Evolutionary conservation across 2,113 vertebrate genomes (phyloP).

Genomic region (Cygnus buccinator): DNA sequence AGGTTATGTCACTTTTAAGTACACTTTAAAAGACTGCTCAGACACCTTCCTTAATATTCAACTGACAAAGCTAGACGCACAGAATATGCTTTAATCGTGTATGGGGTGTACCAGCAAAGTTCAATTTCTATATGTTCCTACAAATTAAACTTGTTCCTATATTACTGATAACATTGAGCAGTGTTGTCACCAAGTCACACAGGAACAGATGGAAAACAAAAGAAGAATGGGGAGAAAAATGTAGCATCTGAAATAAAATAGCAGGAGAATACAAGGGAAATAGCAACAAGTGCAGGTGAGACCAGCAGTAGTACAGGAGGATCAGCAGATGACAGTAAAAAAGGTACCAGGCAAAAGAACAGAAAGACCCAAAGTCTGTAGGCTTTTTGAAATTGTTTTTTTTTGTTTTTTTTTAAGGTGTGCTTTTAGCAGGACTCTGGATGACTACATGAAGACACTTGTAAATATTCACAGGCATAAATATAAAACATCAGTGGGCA

Average conservation of each 20-base stretch:
- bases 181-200: background rate
- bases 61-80: background rate
- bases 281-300: background rate
- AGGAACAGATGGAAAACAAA: background rate
- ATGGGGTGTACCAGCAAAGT: background rate
- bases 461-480: background rate
- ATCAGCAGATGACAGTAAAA: background rate
- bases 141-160: background rate
- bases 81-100: background rate
- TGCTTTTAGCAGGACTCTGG: background rate
- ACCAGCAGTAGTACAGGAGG: background rate
- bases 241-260: background rate
- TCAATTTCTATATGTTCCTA: background rate
- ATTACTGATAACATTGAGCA: background rate
- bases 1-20: conserved; percentile 43
- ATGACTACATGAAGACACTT: background rate
- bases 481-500: background rate
- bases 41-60: background rate
- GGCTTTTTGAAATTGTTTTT: background rate
- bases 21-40: conserved; percentile 3
- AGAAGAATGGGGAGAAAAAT: background rate
- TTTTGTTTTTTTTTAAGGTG: background rate
- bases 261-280: background rate
- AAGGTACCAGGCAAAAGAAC: background rate
- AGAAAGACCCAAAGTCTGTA: background rate